phyloP scores from a whole-genome alignment of 2,888 invertebrate species.

The Peribatodes rhomboidaria region DNA sequence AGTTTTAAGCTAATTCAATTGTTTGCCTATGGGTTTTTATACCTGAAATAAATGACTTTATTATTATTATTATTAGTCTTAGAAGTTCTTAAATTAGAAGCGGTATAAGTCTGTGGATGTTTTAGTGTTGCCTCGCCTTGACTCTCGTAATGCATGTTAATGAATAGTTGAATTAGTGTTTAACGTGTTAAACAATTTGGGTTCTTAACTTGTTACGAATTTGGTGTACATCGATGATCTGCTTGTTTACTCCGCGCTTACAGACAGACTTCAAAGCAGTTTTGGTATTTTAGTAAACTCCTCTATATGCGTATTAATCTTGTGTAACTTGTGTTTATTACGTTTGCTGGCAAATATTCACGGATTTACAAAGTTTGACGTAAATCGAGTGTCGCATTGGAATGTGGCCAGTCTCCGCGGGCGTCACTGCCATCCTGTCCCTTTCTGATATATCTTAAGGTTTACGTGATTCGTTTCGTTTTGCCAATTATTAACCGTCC shows the following conservation, averaged over 20 bases:
- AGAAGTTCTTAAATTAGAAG: no score
- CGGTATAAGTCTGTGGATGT: no score
- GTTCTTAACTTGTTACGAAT: background rate
- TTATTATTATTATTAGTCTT: no score
- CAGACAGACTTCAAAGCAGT: constrained; percentile 22
- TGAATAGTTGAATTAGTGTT: background rate
- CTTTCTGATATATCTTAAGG: constrained; percentile 1
- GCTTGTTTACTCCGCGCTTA: constrained; percentile 10
- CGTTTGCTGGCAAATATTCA: constrained; percentile 68
- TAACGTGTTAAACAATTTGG: background rate
- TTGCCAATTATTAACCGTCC: background rate
- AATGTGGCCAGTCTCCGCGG: constrained; percentile 60
- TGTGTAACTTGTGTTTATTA: constrained; percentile 29
- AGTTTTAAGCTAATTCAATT: no score
- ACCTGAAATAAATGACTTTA: no score
- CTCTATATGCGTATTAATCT: constrained; percentile 30
- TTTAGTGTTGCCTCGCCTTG: no score
- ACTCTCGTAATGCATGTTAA: background rate
- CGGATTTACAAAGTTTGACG: constrained; percentile 73
- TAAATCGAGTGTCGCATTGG: constrained; percentile 60
- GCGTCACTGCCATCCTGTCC: constrained; percentile 29
- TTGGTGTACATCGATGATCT: constrained; percentile 6
- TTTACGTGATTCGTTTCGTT: constrained; percentile 14
- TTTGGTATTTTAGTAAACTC: constrained; percentile 31
- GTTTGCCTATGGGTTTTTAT: no score